A percentile compares a stretch with the other conserved stretches of the same genome.
Evolutionary conservation across 2,113 vertebrate genomes (phyloP).

Genomic region (Taurulus bubalis): DNA sequence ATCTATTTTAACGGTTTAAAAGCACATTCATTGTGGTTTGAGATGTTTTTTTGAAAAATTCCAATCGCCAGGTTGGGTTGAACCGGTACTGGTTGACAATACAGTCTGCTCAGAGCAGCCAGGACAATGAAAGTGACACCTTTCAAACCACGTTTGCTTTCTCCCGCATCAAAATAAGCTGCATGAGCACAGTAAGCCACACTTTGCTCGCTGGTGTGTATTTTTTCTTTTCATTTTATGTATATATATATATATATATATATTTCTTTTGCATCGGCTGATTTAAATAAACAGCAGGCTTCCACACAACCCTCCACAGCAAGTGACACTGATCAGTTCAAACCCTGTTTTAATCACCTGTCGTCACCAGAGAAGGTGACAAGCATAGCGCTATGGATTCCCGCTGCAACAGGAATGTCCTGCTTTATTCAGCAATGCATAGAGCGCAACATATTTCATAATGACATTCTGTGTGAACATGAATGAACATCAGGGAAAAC

Average conservation of each 20-base stretch:
- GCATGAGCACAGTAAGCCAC: conserved; percentile 9
- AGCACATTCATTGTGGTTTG: neutral
- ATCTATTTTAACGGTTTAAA: neutral
- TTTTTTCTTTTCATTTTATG: neutral
- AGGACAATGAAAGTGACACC: conserved; percentile 29
- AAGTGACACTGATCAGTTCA: conserved; percentile 9
- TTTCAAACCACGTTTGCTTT: conserved; percentile 33
- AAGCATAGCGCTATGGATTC: conserved; percentile 15
- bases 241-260: neutral
- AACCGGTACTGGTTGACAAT: conserved; percentile 14
- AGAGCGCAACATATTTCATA: neutral
- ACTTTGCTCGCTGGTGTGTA: neutral
- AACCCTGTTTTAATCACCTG: conserved; percentile 36
- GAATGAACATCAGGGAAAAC: conserved; percentile 3
- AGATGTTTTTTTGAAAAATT: neutral
- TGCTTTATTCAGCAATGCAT: neutral
- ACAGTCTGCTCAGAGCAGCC: conserved; percentile 10
- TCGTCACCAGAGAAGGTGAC: conserved; percentile 6
- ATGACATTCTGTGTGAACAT: neutral
- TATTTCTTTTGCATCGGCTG: neutral
- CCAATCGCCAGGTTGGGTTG: neutral
- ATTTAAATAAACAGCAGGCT: conserved; percentile 18
- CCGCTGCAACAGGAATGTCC: neutral
- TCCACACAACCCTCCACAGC: conserved; percentile 7
- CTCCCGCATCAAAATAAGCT: conserved; percentile 45